These are phyloP conservation scores for Cottoperca gobio DNA, from an alignment of 2,797 vertebrate genomes.

Conservation along the genomic window DNA sequence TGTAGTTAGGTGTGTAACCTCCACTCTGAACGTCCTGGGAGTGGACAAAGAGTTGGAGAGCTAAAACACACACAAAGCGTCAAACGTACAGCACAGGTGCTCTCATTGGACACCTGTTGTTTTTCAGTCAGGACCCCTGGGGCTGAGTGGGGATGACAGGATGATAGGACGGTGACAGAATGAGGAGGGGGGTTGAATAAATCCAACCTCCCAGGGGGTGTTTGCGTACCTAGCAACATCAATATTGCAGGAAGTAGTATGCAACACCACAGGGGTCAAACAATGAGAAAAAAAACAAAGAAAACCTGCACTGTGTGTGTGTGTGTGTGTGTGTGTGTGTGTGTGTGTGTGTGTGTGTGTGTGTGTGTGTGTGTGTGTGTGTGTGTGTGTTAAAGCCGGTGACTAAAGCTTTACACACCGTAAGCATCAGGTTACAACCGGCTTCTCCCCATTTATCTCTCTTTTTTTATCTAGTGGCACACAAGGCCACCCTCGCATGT, in stretches of 20 bases:
- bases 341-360: conserved; percentile 18
- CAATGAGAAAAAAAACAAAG: conserved; percentile 36
- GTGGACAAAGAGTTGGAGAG: neutral
- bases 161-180: conserved; percentile 31
- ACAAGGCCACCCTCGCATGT: conserved; percentile 43
- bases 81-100: conserved; percentile 55
- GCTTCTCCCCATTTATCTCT: conserved; percentile 25
- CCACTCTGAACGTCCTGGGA: neutral
- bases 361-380: conserved; percentile 14
- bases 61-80: conserved; percentile 10
- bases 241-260: conserved; percentile 61
- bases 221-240: conserved; percentile 38
- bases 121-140: conserved; percentile 63
- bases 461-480: conserved; percentile 47
- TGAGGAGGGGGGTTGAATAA: conserved; percentile 7
- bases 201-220: conserved; percentile 65
- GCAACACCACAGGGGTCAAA: conserved; percentile 36
- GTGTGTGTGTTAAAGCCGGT: conserved; percentile 7
- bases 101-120: conserved; percentile 71
- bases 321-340: conserved; percentile 9
- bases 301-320: neutral
- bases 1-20: neutral
- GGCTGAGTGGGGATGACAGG: conserved; percentile 51
- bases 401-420: conserved; percentile 31
- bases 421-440: conserved; percentile 43